These are phyloP conservation scores for Neodiprion pinetum DNA, from an alignment of 1,140 invertebrate species.

Conservation along the genomic window DNA sequence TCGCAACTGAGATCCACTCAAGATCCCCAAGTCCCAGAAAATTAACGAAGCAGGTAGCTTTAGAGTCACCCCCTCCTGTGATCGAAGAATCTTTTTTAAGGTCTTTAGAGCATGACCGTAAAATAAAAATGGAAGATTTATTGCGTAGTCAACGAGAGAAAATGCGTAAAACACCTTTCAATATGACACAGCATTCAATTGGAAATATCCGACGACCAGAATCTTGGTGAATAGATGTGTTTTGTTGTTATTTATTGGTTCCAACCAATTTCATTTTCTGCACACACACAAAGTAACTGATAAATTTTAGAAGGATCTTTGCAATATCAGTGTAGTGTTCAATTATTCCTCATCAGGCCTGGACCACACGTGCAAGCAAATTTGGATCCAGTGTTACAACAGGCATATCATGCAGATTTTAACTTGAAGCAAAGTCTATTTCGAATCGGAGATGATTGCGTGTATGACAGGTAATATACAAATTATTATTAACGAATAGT, in stretches of 20 bases:
- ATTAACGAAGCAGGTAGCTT: conserved; percentile 55
- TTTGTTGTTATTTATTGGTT: background rate
- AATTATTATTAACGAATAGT: background rate
- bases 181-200: conserved; percentile 37
- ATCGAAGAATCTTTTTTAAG: conserved; percentile 48
- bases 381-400: conserved; percentile 51
- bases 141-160: conserved; percentile 46
- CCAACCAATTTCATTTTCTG: background rate
- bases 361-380: conserved; percentile 42
- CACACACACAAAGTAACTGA: background rate
- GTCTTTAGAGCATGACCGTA: conserved; percentile 46
- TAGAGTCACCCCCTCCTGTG: conserved; percentile 52
- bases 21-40: conserved; percentile 53
- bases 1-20: conserved; percentile 44
- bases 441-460: conserved; percentile 75
- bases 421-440: conserved; percentile 70
- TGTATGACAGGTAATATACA: conserved; percentile 66
- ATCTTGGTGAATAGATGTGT: conserved; percentile 42
- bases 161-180: conserved; percentile 33
- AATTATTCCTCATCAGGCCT: conserved; percentile 26
- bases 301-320: no score
- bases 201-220: conserved; percentile 42
- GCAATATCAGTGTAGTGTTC: no score
- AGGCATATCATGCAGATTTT: conserved; percentile 59
- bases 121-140: conserved; percentile 43